Evolutionary conservation across 2,113 vertebrate genomes (phyloP).

Genomic region (Bos indicus): DNA sequence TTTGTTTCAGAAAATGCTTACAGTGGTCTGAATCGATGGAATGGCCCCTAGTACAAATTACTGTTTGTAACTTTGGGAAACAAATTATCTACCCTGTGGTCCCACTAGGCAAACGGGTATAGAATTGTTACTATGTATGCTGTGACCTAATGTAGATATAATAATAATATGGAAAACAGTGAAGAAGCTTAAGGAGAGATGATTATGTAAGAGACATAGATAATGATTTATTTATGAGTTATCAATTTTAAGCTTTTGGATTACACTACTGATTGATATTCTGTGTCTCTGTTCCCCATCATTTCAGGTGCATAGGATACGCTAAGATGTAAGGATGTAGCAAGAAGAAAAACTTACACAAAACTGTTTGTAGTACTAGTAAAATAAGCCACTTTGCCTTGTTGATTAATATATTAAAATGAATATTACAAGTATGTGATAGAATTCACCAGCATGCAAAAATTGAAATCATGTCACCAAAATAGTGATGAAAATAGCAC

Average conservation of each 20-base stretch:
- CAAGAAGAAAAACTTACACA: not conserved
- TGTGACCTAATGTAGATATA: not conserved
- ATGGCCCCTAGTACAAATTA: not conserved
- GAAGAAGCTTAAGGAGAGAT: not conserved
- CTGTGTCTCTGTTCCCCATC: not conserved
- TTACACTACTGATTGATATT: not conserved
- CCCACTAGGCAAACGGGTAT: not conserved
- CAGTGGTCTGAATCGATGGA: not conserved
- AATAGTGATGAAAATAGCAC: constrained; percentile 22
- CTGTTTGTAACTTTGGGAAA: not conserved
- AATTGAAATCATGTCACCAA: not conserved
- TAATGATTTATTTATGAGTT: not conserved
- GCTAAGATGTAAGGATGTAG: not conserved
- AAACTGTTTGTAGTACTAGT: not conserved
- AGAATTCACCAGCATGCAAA: not conserved
- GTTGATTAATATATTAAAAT: constrained; percentile 21
- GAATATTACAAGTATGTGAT: constrained; percentile 8
- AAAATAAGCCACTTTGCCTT: not conserved
- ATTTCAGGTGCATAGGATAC: not conserved
- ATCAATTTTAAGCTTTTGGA: not conserved
- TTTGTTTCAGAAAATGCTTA: not conserved
- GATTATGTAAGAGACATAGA: not conserved
- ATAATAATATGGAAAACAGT: not conserved
- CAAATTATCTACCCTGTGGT: not conserved
- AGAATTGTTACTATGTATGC: not conserved